A percentile compares a stretch with the other conserved stretches of the same genome.
phyloP scores from a whole-genome alignment of 2,797 vertebrate species.

The Podarcis siculus region DNA sequence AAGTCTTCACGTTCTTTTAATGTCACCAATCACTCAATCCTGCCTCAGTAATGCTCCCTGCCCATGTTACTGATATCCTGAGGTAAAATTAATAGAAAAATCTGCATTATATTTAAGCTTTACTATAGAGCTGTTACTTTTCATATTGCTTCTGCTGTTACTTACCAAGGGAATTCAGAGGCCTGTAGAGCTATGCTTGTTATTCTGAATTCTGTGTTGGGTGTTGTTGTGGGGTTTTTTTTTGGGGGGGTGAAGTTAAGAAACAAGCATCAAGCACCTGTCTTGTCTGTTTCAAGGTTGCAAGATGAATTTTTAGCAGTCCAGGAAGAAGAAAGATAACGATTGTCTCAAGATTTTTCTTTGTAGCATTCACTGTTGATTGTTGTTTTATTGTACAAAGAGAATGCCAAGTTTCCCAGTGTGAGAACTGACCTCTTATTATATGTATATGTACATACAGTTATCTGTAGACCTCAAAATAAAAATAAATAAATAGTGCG shows the following conservation, averaged over 20 bases:
- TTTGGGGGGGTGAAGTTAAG: no score
- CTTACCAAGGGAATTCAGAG: neutral
- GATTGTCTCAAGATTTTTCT: neutral
- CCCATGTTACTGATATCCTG: neutral
- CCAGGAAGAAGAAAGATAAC: neutral
- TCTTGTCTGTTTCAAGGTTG: neutral
- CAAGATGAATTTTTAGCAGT: neutral
- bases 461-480: neutral
- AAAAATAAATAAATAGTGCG: neutral
- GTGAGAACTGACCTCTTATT: neutral
- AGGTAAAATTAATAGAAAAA: slow-evolving; percentile 5
- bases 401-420: neutral
- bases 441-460: neutral
- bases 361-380: neutral
- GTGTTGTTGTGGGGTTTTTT: no score
- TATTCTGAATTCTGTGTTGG: neutral
- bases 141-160: neutral
- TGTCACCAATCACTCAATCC: neutral
- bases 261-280: neutral
- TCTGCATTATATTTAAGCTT: neutral
- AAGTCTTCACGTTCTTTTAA: neutral
- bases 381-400: neutral
- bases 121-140: neutral
- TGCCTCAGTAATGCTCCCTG: neutral
- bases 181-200: neutral